Evolutionary conservation across 2,113 vertebrate genomes (phyloP).

Genomic region (Perca fluviatilis): DNA sequence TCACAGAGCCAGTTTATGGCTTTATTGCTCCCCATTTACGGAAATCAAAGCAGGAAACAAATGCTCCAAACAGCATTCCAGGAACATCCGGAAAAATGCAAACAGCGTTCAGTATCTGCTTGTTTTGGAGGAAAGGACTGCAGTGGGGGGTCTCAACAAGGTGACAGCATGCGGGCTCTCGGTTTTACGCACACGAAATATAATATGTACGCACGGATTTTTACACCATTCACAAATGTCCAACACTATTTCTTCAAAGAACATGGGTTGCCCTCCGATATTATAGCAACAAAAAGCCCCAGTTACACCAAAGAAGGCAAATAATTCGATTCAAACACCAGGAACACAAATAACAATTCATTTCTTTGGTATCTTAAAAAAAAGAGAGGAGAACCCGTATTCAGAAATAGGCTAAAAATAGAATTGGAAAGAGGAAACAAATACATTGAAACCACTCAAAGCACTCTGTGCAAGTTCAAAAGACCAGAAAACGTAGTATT

Average conservation of each 20-base stretch:
- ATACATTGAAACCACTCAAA: neutral
- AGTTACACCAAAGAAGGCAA: neutral
- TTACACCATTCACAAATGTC: neutral
- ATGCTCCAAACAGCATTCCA: conserved; percentile 79
- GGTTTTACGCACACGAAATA: neutral
- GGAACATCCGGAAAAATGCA: conserved; percentile 76
- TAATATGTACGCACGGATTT: conserved; percentile 1
- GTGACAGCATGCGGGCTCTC: neutral
- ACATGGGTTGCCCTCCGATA: fast-evolving
- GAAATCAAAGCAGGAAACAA: conserved; percentile 85
- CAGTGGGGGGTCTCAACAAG: neutral
- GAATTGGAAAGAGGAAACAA: neutral
- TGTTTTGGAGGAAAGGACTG: conserved; percentile 46
- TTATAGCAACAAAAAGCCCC: fast-evolving
- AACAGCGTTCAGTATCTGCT: conserved; percentile 30
- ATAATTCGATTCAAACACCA: neutral
- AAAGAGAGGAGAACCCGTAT: neutral
- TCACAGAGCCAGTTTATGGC: conserved; percentile 78
- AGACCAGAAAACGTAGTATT: neutral
- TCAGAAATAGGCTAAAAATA: neutral
- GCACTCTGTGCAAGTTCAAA: neutral
- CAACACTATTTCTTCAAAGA: neutral
- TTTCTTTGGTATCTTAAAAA: neutral
- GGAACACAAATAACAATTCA: neutral
- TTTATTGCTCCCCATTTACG: conserved; percentile 81